Percentiles rank a stretch among this genome's conserved stretches.
Evolutionary conservation across 2,888 invertebrate species (phyloP).

Genomic region (Hoplodrina blanda): DNA sequence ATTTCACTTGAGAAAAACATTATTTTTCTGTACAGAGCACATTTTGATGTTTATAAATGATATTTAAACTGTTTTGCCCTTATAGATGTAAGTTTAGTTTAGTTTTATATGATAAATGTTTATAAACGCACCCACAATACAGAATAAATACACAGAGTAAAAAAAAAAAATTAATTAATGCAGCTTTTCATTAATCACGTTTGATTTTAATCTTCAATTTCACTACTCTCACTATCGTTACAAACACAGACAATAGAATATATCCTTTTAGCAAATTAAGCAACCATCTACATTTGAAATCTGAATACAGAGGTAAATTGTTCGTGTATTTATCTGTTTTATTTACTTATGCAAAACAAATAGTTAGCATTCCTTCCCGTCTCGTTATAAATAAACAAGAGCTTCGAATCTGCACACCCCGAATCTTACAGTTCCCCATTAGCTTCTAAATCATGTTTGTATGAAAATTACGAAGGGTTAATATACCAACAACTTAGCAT

Average conservation of each 20-base stretch:
- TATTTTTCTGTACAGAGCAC: constrained; percentile 11
- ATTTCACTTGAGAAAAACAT: constrained; percentile 42
- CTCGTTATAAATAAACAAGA: constrained; percentile 12
- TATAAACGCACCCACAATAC: too few relatives aligned
- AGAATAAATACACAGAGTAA: too few relatives aligned
- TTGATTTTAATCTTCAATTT: too few relatives aligned
- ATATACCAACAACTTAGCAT: constrained; percentile 38
- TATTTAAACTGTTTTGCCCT: neutral
- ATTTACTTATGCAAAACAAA: neutral
- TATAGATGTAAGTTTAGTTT: too few relatives aligned
- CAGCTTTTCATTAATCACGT: too few relatives aligned
- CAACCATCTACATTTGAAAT: neutral
- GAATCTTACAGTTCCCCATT: constrained; percentile 23
- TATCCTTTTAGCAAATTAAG: constrained; percentile 8
- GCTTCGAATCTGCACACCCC: neutral
- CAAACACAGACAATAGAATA: neutral
- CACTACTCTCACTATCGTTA: neutral
- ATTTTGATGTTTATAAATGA: neutral
- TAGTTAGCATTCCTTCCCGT: neutral
- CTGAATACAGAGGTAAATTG: constrained; percentile 2
- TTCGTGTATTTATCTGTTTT: too few relatives aligned
- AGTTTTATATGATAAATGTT: too few relatives aligned
- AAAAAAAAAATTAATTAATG: too few relatives aligned
- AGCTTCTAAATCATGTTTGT: constrained; percentile 29
- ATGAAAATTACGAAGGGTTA: constrained; percentile 37